Evolutionary conservation across 2,797 vertebrate species (phyloP), one percentile per base, ranked within the genome.

Genomic region (Aphelocoma californica): DNA sequence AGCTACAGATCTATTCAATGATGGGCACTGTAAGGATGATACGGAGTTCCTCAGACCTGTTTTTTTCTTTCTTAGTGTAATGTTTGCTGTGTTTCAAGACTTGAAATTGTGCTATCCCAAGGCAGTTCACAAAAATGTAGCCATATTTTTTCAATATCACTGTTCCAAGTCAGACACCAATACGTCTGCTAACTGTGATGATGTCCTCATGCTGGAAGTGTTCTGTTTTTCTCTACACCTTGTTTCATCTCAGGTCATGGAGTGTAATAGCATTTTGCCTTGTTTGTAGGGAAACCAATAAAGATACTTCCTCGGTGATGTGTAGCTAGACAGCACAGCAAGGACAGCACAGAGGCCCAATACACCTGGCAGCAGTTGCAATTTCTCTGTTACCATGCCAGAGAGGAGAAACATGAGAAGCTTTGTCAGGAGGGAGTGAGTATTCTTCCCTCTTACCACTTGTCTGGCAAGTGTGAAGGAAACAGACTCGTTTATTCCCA

Each of bases 381-480:
- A 15, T 81, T 65, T 65, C 40, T 80, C 45, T 85, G 40, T 70
- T 57, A 13, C 18, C 47, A 28, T 28, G 12, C 21, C 23, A 66
- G 40, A 51, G 29, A 57, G 17, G 15, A 94, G 24, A 62, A n/a
- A 61, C 7, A 3, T 10, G 25, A 92, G 32, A 64, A 9, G 3
- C 7, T 67, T 88, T 75, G 2, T 56, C 32, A 67, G n/a, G 13
- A 3, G 1, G 24, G 10, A 42, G 5, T 32, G 16, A 4, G 0
- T 23, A 42, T 66, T 61, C 23, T 86, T 66, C 28, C 7, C 34
- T 58, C 66, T 62, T 50, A 38, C 29, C 29, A 18, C 24, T 69
- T 51, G 7, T 34, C 58, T 75, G 65, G 17, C 45, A 81, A 71
- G 7, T 6, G 16, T 48, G 61, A 78, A 86, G 42, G 29, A 66